Percentiles rank a stretch among this genome's conserved stretches.
These are phyloP conservation scores for Ips nitidus DNA, from an alignment of 1,140 invertebrate genomes.

Conservation along the genomic window DNA sequence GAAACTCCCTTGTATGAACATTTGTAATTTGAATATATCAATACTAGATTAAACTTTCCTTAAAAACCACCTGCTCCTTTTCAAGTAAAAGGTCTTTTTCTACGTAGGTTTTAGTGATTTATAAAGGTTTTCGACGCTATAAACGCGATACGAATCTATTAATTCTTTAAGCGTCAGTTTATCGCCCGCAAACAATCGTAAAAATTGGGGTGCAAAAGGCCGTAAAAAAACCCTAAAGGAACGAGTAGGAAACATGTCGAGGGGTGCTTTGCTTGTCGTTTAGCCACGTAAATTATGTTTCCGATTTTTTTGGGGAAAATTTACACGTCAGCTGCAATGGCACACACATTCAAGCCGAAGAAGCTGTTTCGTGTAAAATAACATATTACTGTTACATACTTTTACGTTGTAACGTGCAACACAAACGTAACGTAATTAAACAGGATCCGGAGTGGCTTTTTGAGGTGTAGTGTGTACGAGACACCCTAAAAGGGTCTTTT, in stretches of 20 bases:
- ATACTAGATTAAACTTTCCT: too few species aligned
- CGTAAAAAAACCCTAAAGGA: constrained; percentile 19
- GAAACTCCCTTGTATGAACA: too few species aligned
- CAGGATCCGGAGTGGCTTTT: constrained; percentile 26
- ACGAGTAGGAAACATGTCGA: constrained; percentile 16
- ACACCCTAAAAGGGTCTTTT: constrained; percentile 19
- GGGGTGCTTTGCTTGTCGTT: constrained; percentile 23
- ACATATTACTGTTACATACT: too few species aligned
- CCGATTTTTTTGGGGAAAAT: not conserved
- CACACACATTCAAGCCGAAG: not conserved
- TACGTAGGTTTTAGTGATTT: too few species aligned
- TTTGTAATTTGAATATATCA: too few species aligned
- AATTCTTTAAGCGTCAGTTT: constrained; percentile 26
- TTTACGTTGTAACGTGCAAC: not conserved
- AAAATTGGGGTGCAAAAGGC: constrained; percentile 23
- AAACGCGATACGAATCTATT: constrained; percentile 25
- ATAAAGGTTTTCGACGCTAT: constrained; percentile 4
- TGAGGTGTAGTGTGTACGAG: constrained; percentile 24
- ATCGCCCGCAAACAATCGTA: constrained; percentile 29
- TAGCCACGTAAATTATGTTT: constrained; percentile 24
- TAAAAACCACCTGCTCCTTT: too few species aligned
- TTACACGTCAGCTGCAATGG: not conserved
- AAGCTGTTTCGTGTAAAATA: too few species aligned
- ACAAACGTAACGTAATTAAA: constrained; percentile 26
- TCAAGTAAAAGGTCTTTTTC: too few species aligned